phyloP scores from a whole-genome alignment of 2,888 invertebrate species.

The Hirtodrosophila histrioides region DNA sequence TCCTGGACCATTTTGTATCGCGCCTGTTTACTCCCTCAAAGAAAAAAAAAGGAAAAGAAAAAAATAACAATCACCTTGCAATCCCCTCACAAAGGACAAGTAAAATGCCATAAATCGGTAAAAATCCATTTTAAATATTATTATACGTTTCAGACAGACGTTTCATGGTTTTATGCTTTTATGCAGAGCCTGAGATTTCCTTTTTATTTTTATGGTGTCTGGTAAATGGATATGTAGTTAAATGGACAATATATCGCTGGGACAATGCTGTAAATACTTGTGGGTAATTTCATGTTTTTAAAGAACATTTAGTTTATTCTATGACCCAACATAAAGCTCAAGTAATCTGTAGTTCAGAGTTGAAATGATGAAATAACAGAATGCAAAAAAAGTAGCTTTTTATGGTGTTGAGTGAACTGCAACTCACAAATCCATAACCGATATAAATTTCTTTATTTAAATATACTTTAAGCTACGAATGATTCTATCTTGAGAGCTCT shows the following conservation, averaged over 20 bases:
- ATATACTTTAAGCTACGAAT: no score
- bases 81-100: conserved; percentile 26
- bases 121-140: conserved; percentile 67
- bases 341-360: no score
- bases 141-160: conserved; percentile 41
- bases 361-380: no score
- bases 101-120: conserved; percentile 59
- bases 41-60: not conserved
- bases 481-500: not conserved
- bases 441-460: no score
- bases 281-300: conserved; percentile 12
- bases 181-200: conserved; percentile 36
- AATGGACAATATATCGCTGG: not conserved
- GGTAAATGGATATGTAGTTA: conserved; percentile 25
- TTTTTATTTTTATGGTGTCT: conserved; percentile 30
- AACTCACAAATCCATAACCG: no score
- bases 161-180: conserved; percentile 36
- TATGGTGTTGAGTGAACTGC: no score
- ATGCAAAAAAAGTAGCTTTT: no score
- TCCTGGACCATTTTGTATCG: conserved; percentile 23
- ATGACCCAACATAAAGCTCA: no score
- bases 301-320: not conserved
- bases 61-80: conserved; percentile 1
- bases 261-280: conserved; percentile 2
- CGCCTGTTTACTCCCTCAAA: conserved; percentile 9